Base-by-base conservation (phyloP, 1,140 invertebrate species). In the Spodoptera frugiperda region DNA sequence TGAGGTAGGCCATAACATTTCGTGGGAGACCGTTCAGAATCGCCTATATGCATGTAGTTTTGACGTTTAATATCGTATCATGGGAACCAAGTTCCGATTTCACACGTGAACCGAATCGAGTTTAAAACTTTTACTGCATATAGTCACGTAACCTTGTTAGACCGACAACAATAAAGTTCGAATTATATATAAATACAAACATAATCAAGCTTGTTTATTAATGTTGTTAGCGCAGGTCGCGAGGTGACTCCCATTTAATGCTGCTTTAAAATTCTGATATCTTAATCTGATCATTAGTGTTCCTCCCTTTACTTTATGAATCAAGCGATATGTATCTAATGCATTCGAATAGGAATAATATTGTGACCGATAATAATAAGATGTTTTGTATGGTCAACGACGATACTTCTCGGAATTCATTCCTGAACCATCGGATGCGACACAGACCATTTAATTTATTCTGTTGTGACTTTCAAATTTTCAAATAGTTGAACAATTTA, bases 11-110 rank as follows among this genome's bases (percentile, higher is more conserved):
- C 77, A 77, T 75, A 78, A 78, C 78, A 79, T 83, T 84, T 86
- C 86, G 88, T 91, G 89, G 87, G 87, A 87, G 81, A 87, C 79
- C 78, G 48, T 81, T 86, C 82, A 82, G 78, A 84, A 79, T 82
- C 81, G 80, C 81, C 81, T 85, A 82, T 83, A 84, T 72, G 82
- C 73, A 81, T 78, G 67, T 78, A 82, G 78, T 87, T 87, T 85
- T 87, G 86, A 87, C 79, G 82, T 91, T 85, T 84, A 88, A 81
- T 85, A 81, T 78, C 76, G 67, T 83, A 86, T 87, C 83, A 86
- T 87, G 85, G 82, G 87, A 91, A 84, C 79, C 55, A 70, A 74
- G 79, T 77, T 84, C 78, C 76, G 78, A 84, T 83, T 86, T 80
- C 78, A 79, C 79, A 81, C 80, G 79, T 79, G 78, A 81, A 78